These are phyloP conservation scores for Carlito syrichta DNA, from an alignment of 2,113 vertebrate species.

Conservation along the genomic window DNA sequence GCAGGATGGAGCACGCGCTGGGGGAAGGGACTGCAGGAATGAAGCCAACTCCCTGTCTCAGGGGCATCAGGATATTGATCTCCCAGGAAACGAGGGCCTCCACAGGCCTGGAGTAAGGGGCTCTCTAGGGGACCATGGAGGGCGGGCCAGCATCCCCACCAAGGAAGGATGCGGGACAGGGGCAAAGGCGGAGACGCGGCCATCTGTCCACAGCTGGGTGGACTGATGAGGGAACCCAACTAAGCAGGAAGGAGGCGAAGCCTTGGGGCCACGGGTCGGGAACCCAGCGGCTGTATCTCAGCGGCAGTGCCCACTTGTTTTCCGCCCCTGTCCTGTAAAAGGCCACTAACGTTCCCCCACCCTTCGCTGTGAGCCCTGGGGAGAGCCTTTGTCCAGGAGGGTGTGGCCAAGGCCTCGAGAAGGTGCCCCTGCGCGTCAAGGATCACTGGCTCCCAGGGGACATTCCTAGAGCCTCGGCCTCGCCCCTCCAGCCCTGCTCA, in stretches of 20 bases:
- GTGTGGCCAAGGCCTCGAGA: not conserved
- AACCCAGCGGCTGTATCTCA: too few species aligned
- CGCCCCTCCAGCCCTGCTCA: slow-evolving; percentile 72
- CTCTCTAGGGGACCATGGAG: not conserved
- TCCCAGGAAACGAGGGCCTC: not conserved
- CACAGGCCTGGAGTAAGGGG: not conserved
- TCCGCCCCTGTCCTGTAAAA: not conserved
- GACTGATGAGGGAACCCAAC: not conserved
- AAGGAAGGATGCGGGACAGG: too few species aligned
- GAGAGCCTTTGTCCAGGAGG: not conserved
- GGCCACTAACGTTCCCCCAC: not conserved
- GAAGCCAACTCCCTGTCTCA: not conserved
- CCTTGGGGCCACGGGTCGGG: not conserved
- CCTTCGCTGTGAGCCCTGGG: not conserved
- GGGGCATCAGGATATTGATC: not conserved
- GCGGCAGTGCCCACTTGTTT: too few species aligned
- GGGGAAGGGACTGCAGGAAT: not conserved
- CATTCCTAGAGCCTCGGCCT: not conserved
- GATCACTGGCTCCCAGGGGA: not conserved
- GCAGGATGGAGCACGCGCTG: not conserved
- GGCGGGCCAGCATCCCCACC: not conserved
- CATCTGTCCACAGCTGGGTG: not conserved
- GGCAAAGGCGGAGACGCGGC: not conserved
- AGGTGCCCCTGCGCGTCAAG: not conserved
- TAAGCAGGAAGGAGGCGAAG: not conserved